Percentiles rank a stretch among this genome's conserved stretches.
phyloP scores from a whole-genome alignment of 2,797 vertebrate genomes.

The Enteromius radiatus region DNA sequence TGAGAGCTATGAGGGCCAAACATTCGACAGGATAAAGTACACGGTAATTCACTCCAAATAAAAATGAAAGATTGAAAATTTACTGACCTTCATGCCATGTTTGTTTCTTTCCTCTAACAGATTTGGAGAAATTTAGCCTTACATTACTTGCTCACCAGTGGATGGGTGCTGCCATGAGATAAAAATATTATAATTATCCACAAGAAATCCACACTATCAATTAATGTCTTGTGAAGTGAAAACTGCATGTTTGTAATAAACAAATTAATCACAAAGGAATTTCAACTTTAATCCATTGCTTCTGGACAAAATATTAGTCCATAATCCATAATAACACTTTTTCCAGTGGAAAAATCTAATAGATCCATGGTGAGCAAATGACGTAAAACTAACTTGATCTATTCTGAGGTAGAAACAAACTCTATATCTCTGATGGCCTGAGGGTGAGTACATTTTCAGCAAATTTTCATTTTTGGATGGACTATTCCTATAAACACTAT shows the following conservation, averaged over 20 bases:
- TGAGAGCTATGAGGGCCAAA: not conserved
- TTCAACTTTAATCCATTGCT: not conserved
- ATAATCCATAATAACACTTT: not conserved
- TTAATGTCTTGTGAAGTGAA: not conserved
- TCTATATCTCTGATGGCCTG: not conserved
- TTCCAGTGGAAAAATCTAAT: not conserved
- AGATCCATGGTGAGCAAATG: not conserved
- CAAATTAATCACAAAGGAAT: not conserved
- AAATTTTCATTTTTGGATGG: not conserved
- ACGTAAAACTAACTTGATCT: not conserved
- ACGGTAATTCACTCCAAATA: conserved; percentile 59
- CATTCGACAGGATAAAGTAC: conserved; percentile 70
- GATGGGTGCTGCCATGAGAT: not conserved
- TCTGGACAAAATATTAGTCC: not conserved
- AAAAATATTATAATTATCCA: not conserved
- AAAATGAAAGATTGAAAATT: not conserved
- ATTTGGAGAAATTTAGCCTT: not conserved
- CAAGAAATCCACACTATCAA: not conserved
- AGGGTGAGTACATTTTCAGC: not conserved
- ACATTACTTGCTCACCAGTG: not conserved
- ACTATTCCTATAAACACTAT: not conserved
- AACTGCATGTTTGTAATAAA: not conserved
- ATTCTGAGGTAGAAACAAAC: not conserved
- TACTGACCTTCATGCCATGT: not conserved
- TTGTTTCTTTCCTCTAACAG: not conserved